Percentiles rank a stretch among this genome's conserved stretches.
These are phyloP conservation scores for Kryptolebias marmoratus DNA, from an alignment of 2,113 vertebrate genomes.

Conservation along the genomic window DNA sequence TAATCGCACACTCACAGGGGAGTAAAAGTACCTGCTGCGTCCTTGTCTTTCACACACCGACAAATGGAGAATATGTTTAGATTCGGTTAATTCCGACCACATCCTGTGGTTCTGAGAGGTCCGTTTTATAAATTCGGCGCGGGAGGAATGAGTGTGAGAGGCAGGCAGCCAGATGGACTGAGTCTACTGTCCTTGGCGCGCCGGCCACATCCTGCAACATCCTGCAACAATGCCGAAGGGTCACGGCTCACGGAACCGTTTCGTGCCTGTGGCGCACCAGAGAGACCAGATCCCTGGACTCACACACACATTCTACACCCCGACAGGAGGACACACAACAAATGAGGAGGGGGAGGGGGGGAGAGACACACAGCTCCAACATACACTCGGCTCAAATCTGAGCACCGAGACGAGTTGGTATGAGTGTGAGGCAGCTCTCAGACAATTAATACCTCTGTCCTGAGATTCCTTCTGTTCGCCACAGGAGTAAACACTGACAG, in stretches of 20 bases:
- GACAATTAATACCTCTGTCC: slow-evolving; percentile 54
- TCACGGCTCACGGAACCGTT: slow-evolving; percentile 58
- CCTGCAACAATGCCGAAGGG: slow-evolving; percentile 52
- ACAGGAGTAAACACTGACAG: slow-evolving; percentile 31
- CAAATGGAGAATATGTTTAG: neutral
- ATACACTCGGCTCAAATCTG: slow-evolving; percentile 27
- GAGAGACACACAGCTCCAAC: slow-evolving; percentile 38
- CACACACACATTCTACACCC: slow-evolving; percentile 21
- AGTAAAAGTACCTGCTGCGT: neutral
- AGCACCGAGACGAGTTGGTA: slow-evolving; percentile 60
- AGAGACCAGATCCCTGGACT: slow-evolving; percentile 32
- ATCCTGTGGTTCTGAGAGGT: slow-evolving; percentile 14
- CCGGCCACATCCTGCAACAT: slow-evolving; percentile 67
- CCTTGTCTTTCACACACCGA: slow-evolving; percentile 1
- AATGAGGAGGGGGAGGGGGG: slow-evolving; percentile 17
- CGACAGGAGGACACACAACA: slow-evolving; percentile 28
- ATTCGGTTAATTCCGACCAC: slow-evolving; percentile 7
- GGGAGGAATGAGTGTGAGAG: slow-evolving; percentile 56
- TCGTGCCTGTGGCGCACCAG: slow-evolving; percentile 30
- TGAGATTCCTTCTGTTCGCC: slow-evolving; percentile 43
- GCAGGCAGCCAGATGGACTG: slow-evolving; percentile 60
- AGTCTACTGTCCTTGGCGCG: slow-evolving; percentile 67
- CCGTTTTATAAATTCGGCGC: slow-evolving; percentile 31
- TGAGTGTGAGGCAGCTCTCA: slow-evolving; percentile 43
- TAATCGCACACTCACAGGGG: neutral